Evolutionary conservation across 2,113 vertebrate genomes (phyloP), one percentile per base, ranked within the genome.

Genomic region (Salvelinus fontinalis): DNA sequence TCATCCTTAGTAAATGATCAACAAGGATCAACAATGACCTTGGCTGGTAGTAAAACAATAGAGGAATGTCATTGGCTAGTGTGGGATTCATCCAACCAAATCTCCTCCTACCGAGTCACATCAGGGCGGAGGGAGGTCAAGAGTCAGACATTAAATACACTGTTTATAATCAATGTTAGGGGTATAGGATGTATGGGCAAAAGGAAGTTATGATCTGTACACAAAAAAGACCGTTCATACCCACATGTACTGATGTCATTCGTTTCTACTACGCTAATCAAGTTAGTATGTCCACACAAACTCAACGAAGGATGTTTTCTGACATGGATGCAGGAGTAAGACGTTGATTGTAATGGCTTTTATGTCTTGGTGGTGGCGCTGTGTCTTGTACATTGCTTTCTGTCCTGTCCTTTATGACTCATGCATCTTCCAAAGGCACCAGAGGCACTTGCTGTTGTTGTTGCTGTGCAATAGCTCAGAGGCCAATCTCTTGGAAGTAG

Each of bases 271-370:
- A 54, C 3, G 5, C 51, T 54, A 54, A 18, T 54, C 16, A 16
- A 18, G 51, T 54, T 14, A 54, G 4, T 54, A 54, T 18, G 51
- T 5, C 51, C 5, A 18, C 51, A 16, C 13, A 18, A 18, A 54
- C 12, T 18, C 51, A 54, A 18, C 12, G 3, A 54, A 54, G 5
- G 51, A 44, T 44, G 39, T 44, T 44, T 13, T 82, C 29, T 84
- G 83, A 79, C 73, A 70, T 1, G 69, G 39, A 60, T 11, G 54
- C 75, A 5, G 77, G 26, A 0, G 72, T 57, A 67, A 70, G 79
- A 83, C 81, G 82, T 79, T 75, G 83, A 84, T 86, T 83, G 81
- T 89, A 89, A 90, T 87, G 86, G 80, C 75, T 79, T 84, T 77
- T 77, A 75, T 12, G 74, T 79, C 44, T 76, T 79, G 18, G 67